phyloP scores from a whole-genome alignment of 1,140 invertebrate species.

The Babylonia areolata region DNA sequence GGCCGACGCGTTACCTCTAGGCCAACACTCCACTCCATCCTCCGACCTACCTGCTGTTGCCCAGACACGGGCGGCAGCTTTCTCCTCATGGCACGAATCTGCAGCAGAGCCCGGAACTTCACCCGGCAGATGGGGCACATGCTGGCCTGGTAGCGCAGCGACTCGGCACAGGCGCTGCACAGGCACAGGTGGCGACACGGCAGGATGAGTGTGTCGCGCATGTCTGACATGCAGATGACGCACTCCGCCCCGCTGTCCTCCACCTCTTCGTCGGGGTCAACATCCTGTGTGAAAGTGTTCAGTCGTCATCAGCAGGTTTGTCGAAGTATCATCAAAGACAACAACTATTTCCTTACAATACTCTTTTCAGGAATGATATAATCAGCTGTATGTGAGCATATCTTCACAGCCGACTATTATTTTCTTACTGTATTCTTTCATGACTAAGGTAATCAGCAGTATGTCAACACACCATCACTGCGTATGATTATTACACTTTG shows the following conservation, averaged over 20 bases:
- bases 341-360: no score
- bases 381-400: no score
- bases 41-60: slow-evolving; percentile 36
- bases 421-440: no score
- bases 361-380: no score
- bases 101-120: slow-evolving; percentile 96
- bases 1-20: no score
- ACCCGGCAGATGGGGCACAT: slow-evolving; percentile 99
- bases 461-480: no score
- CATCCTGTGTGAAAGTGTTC: slow-evolving; percentile 32
- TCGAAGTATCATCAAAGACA: no score
- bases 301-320: background rate
- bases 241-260: slow-evolving; percentile 99
- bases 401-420: no score
- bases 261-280: slow-evolving; percentile 84
- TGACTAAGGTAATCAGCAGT: no score
- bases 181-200: slow-evolving; percentile 98
- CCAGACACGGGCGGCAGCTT: slow-evolving; percentile 70
- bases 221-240: slow-evolving; percentile 99
- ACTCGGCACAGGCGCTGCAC: slow-evolving; percentile 98
- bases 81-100: slow-evolving; percentile 95
- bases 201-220: slow-evolving; percentile 96
- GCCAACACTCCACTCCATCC: no score
- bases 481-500: no score
- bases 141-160: slow-evolving; percentile 96